Base-by-base conservation (phyloP, 1,140 invertebrate genomes). In the Calycopis cecrops region DNA sequence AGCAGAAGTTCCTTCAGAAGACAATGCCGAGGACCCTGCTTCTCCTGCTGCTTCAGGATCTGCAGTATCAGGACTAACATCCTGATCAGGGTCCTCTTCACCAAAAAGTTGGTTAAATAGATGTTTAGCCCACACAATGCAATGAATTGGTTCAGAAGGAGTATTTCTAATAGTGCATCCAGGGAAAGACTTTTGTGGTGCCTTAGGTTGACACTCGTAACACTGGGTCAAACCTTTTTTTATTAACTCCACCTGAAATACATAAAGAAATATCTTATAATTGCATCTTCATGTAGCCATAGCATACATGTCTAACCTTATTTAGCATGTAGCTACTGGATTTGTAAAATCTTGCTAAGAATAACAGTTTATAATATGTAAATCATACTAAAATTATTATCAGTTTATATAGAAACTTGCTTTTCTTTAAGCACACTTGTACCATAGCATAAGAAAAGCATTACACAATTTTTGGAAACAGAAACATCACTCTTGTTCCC, bases 41-140 rank as follows among this genome's bases (percentile, higher is more conserved):
- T 87, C 78, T 18, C 88, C 89, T 3, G 89, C 86, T 3, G 90
- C 90, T 87, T 99, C 97, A 49, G 97, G 97, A 89, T 99, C 98
- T 57, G 94, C 95, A 12, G 96, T 94, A 79, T 99, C 98, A 1
- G 98, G 98, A 14, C 98, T 99, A 0, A 99, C 98, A 89, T 99
- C 98, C 81, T 99, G 95, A 89, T 99, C 98, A 0, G 95, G 93
- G 88, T 98, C 96, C 58, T 93, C 93, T 88, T 99, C 96, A 1
- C 98, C 99, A 91, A 99, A 99, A 3, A 99, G 89, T 88, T 99
- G 99, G 89, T 99, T 99, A 80, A 99, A 99, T 11, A 99, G 90
- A 91, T 99, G 97, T 84, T 99, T 99, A 0, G 97, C 95, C 99
- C 99, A 99, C 3, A 99, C 97, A 70, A 99, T 98, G 79, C 99